These are phyloP conservation scores for Oreotrochilus melanogaster DNA, from an alignment of 2,113 vertebrate genomes.

Conservation along the genomic window DNA sequence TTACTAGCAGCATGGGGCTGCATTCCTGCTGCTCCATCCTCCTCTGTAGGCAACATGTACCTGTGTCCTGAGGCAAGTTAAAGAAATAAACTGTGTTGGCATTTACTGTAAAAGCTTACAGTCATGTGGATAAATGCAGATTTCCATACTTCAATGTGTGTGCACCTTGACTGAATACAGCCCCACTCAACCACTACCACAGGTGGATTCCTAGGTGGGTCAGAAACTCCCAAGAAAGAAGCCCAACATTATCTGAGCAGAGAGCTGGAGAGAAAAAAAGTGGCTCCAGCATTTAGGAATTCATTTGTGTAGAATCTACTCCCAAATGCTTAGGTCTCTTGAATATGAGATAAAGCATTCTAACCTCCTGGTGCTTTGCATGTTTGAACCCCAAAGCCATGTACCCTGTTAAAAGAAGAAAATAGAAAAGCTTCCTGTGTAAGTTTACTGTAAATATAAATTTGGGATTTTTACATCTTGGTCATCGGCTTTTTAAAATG, in stretches of 20 bases:
- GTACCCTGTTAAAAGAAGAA: neutral
- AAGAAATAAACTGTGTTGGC: neutral
- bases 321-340: neutral
- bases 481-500: conserved; percentile 38
- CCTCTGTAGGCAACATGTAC: neutral
- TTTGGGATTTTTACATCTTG: conserved; percentile 54
- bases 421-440: neutral
- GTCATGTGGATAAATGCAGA: neutral
- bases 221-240: neutral
- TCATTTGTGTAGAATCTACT: neutral
- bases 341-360: neutral
- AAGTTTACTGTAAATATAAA: conserved; percentile 63
- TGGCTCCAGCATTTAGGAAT: neutral
- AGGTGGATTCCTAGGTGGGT: rapidly evolving
- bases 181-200: neutral
- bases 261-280: neutral
- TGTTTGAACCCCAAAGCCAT: neutral
- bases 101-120: neutral
- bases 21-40: neutral
- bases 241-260: neutral
- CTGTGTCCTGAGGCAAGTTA: neutral
- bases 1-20: neutral
- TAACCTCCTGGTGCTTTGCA: neutral
- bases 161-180: neutral
- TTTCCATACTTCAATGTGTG: neutral